Evolutionary conservation across 2,888 invertebrate species (phyloP).

Genomic region (Arctia plantaginis): DNA sequence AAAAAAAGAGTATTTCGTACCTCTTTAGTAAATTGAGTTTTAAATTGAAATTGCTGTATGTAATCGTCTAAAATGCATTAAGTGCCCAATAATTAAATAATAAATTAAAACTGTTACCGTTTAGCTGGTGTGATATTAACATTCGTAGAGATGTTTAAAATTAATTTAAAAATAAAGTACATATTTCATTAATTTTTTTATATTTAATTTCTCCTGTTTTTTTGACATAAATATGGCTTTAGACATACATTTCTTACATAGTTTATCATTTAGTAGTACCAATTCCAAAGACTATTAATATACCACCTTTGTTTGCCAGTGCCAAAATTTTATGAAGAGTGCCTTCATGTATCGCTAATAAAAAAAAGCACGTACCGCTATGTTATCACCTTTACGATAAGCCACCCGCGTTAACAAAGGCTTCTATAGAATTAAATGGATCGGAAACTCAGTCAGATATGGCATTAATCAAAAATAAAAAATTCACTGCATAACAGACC

Average conservation of each 20-base stretch:
- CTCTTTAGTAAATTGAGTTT: constrained; percentile 41
- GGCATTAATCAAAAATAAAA: constrained; percentile 80
- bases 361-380: constrained; percentile 37
- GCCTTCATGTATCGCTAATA: constrained; percentile 3
- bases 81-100: constrained; percentile 37
- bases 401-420: constrained; percentile 41
- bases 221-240: neutral
- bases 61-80: constrained; percentile 32
- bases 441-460: constrained; percentile 69
- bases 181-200: constrained; percentile 21
- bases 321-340: neutral
- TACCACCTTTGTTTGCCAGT: neutral
- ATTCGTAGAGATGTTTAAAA: constrained; percentile 24
- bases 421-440: constrained; percentile 68
- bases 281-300: neutral
- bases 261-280: neutral
- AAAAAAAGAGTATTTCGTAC: too few species aligned
- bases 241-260: neutral
- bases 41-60: constrained; percentile 28
- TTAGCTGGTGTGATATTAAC: constrained; percentile 32
- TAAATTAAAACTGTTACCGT: constrained; percentile 34
- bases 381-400: constrained; percentile 1
- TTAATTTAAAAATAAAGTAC: constrained; percentile 1
- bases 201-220: constrained; percentile 1
- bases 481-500: constrained; percentile 68